Base-by-base conservation (phyloP, 92 coral and sea anemone species). In the Anthopleura xanthogrammica region DNA sequence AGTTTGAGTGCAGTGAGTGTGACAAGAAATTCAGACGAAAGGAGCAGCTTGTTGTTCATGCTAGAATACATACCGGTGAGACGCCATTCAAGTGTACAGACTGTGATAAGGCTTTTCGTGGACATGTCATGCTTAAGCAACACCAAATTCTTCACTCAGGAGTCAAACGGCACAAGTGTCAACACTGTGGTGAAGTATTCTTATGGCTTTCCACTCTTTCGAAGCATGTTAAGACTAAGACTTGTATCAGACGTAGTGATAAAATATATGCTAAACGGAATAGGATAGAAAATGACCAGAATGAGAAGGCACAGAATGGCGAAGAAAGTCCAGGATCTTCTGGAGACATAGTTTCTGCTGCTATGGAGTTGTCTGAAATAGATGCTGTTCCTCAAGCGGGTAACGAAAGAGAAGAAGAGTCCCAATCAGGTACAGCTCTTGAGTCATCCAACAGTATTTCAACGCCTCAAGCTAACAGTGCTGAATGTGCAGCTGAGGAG, bases 91-190 rank as follows among this genome's bases (percentile, higher is more conserved):
- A 74, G 41, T 83, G 86, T 14, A 3, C 60, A 5, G 52, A 75
- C 8, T 83, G 86, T 24, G 80, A 76, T n/a, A 83, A 83, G 50
- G 56, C 77, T 3, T 84, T 84, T 52, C 81, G 80, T n/a, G 78
- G 81, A 13, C 36, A 41, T 24, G 65, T 66, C 6, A 40, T 52
- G 43, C 57, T 84, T 6, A 77, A 76, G 13, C 81, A 77, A 16
- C 87, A 84, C 62, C 60, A 39, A 20, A 16, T 22, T 13, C 16
- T 66, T 19, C 87, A 84, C 42, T 36, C 77, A 5, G 82, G 60
- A 23, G 87, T 20, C 19, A 76, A 41, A 12, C 77, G 77, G 5
- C 77, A 81, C 24, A 0, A 68, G 29, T 81, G 84, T 81, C 5
- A 70, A 12, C 16, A 48, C 29, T 81, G 84, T 39, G 84, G 84